Percentiles rank a stretch among this genome's conserved stretches.
Conservation (phyloP, 2,113 vertebrate genomes). For the Tiliqua scincoides region DNA sequence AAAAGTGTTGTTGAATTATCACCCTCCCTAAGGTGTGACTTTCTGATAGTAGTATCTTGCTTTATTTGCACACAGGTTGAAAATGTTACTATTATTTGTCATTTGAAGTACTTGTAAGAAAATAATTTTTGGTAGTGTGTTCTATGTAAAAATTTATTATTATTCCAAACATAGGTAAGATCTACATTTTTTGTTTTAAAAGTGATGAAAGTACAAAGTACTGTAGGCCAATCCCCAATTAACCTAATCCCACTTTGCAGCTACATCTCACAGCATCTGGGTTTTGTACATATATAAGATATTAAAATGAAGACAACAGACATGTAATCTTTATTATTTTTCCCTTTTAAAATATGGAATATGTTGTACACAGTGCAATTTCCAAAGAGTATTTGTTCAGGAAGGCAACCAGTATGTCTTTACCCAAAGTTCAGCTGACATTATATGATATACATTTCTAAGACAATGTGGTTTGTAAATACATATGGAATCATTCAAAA, state of each 20-base stretch:
- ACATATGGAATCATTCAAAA: background rate
- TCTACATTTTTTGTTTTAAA: too few relatives aligned
- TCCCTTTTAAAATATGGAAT: background rate
- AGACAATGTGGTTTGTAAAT: background rate
- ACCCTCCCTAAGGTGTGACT: background rate
- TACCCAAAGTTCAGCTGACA: background rate
- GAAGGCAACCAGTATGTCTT: background rate
- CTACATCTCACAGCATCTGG: background rate
- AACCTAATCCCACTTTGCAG: background rate
- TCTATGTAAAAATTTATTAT: background rate
- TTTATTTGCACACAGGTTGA: conserved; percentile 40
- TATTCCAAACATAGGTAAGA: background rate
- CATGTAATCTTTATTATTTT: background rate
- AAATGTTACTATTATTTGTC: background rate
- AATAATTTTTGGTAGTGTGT: background rate
- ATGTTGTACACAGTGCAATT: background rate
- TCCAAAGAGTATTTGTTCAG: background rate
- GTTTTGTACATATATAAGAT: background rate
- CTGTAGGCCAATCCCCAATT: background rate
- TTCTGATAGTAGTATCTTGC: background rate
- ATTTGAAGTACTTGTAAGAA: background rate
- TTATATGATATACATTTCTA: background rate
- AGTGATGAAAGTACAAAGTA: background rate
- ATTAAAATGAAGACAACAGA: background rate
- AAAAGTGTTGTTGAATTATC: conserved; percentile 59